Percentiles rank a stretch among this genome's conserved stretches.
These are phyloP conservation scores for Steatornis caripensis DNA, from an alignment of 2,113 vertebrate species.

Conservation along the genomic window DNA sequence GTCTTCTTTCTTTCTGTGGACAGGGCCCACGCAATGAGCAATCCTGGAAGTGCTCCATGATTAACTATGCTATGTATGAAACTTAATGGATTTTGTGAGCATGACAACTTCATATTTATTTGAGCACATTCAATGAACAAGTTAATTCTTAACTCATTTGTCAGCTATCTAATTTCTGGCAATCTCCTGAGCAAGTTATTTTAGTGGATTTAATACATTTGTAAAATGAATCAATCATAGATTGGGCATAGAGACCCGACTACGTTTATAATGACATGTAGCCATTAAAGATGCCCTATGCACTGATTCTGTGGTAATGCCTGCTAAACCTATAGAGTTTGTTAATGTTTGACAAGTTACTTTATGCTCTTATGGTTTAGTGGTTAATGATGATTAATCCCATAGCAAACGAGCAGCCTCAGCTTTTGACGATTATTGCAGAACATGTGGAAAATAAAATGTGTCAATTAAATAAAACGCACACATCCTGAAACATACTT, in stretches of 20 bases:
- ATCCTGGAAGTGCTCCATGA: background rate
- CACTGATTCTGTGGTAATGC: background rate
- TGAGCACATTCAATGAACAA: background rate
- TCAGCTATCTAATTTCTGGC: background rate
- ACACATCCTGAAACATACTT: background rate
- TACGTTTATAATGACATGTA: background rate
- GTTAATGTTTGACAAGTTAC: background rate
- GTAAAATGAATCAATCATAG: conserved; percentile 10
- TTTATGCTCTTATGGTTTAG: background rate
- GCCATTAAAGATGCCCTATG: background rate
- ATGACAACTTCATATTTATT: background rate
- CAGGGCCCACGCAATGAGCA: background rate
- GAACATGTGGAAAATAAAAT: background rate
- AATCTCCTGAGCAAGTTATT: background rate
- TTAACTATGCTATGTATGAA: background rate
- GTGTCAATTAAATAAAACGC: background rate
- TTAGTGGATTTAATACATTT: background rate
- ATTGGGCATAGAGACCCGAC: background rate
- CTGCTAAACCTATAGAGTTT: background rate
- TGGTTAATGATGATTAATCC: conserved; percentile 2
- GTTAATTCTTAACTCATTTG: background rate
- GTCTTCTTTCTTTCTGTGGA: background rate
- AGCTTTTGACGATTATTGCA: background rate
- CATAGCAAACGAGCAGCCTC: background rate
- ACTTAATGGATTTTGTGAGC: background rate